Percentiles rank a stretch among this genome's conserved stretches.
phyloP scores from a whole-genome alignment of 2,797 vertebrate species.

The Enteromius afrohamiltoni region DNA sequence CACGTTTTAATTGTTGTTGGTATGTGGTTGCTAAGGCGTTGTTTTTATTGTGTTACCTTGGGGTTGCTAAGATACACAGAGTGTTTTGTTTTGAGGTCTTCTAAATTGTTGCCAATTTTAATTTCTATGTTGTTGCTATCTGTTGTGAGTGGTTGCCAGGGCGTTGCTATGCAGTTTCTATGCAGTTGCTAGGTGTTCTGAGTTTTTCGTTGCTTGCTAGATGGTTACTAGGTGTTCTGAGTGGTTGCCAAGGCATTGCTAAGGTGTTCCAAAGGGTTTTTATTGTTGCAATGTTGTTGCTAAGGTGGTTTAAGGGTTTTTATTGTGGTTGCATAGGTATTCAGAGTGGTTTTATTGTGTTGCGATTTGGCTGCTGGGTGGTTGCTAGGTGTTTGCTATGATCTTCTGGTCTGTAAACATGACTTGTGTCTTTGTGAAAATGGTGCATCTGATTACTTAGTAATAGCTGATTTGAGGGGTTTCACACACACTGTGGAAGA shows the following conservation, averaged over 20 bases:
- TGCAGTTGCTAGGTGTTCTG: no score
- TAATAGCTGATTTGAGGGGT: not conserved
- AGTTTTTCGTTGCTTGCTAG: no score
- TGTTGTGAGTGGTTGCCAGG: no score
- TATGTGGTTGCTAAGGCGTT: not conserved
- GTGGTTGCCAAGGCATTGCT: no score
- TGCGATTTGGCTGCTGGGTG: not conserved
- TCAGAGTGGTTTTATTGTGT: not conserved
- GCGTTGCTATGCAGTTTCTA: no score
- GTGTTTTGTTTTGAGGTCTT: not conserved
- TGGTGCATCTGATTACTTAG: slow-evolving; percentile 3
- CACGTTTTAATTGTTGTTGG: no score
- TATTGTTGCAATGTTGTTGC: no score
- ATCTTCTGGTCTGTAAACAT: not conserved
- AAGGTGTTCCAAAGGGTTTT: no score
- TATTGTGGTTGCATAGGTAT: not conserved
- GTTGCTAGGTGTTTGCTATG: not conserved
- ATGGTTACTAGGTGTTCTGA: no score
- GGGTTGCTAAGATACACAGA: not conserved
- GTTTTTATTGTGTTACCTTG: not conserved
- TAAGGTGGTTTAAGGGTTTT: no score
- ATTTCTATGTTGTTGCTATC: no score
- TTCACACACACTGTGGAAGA: not conserved
- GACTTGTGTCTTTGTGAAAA: not conserved
- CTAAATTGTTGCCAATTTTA: no score